Evolutionary conservation across 2,888 invertebrate species (phyloP).

Genomic region (Podabrus alpinus): DNA sequence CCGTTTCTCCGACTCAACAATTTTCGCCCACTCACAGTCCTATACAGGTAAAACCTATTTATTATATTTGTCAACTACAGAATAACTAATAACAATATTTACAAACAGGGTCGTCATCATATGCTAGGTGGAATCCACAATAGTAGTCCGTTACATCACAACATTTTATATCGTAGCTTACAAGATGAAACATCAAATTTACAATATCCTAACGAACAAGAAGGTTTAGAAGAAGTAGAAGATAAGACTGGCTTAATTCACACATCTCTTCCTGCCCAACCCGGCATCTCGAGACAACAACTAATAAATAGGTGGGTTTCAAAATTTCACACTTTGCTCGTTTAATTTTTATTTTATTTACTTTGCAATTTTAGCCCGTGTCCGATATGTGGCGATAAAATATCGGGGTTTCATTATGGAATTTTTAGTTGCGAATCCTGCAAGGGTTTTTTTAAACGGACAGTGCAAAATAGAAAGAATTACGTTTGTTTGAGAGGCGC

Average conservation of each 20-base stretch:
- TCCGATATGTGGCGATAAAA: constrained; percentile 94
- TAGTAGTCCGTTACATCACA: constrained; percentile 60
- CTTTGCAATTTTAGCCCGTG: constrained; percentile 71
- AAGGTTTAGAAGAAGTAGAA: constrained; percentile 56
- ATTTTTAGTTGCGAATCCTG: constrained; percentile 98
- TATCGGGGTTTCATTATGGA: constrained; percentile 96
- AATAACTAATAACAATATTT: background rate
- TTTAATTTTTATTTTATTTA: background rate
- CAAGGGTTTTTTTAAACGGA: constrained; percentile 97
- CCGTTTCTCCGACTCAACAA: constrained; percentile 62
- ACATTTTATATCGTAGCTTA: constrained; percentile 60
- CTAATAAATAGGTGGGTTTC: constrained; percentile 72
- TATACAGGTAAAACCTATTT: constrained; percentile 64
- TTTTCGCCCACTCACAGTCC: constrained; percentile 87
- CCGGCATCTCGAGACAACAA: constrained; percentile 86
- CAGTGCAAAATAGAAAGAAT: constrained; percentile 97
- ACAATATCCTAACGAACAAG: constrained; percentile 44
- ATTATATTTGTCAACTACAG: too few species aligned
- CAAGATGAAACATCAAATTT: constrained; percentile 49
- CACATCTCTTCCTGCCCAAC: constrained; percentile 64
- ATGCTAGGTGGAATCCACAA: constrained; percentile 58
- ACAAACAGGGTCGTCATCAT: constrained; percentile 54
- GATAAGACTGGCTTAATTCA: constrained; percentile 57
- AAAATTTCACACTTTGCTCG: background rate
- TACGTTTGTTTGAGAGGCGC: constrained; percentile 92